Conservation (phyloP, 2,888 invertebrate genomes). For the Nemotelus nigrinus region DNA sequence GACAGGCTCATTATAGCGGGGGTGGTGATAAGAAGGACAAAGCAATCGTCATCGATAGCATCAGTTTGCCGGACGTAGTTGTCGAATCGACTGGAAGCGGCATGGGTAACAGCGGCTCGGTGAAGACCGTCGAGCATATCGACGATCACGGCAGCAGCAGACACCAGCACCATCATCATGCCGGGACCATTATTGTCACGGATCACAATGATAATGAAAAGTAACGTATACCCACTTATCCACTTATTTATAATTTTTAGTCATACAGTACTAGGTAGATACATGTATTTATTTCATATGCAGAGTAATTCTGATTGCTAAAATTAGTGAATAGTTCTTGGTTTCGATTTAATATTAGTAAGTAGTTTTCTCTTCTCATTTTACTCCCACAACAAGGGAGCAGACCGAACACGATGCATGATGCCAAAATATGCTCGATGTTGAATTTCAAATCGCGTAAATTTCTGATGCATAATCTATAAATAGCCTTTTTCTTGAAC, state of each 20-base stretch:
- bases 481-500: too few species aligned
- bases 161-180: constrained; percentile 32
- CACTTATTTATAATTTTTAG: neutral
- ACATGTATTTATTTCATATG: too few species aligned
- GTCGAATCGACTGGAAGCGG: constrained; percentile 58
- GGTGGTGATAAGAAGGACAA: constrained; percentile 13
- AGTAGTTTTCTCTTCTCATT: neutral
- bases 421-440: neutral
- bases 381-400: constrained; percentile 1
- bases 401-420: neutral
- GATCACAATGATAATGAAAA: constrained; percentile 60
- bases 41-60: constrained; percentile 62
- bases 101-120: constrained; percentile 52
- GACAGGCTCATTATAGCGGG: neutral
- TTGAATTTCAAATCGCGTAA: neutral
- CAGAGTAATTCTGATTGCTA: too few species aligned
- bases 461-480: constrained; percentile 14
- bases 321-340: too few species aligned
- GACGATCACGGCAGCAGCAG: constrained; percentile 36
- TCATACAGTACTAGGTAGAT: neutral
- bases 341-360: neutral
- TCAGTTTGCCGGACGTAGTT: constrained; percentile 64
- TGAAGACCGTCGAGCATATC: constrained; percentile 37
- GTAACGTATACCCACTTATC: constrained; percentile 56
- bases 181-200: constrained; percentile 49